Base-by-base conservation (phyloP, 2,113 vertebrate genomes). In the Xiphophorus maculatus region DNA sequence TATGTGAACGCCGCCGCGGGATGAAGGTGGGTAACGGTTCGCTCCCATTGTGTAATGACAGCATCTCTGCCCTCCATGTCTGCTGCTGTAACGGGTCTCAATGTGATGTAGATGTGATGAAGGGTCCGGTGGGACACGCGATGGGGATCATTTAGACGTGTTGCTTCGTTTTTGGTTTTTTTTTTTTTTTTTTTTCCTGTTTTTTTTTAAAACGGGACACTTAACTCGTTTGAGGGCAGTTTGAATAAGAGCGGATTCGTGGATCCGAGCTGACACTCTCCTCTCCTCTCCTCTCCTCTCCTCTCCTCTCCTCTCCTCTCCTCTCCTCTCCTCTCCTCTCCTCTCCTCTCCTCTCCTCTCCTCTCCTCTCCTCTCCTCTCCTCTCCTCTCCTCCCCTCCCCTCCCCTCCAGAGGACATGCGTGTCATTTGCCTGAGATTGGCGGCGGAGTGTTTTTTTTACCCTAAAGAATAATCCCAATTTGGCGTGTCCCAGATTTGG, bases 1-100 rank as follows among this genome's bases (percentile, higher is more conserved):
- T 85, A 40, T 75, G 81, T 35, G 77, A 71, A 63, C 82, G 6
- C 76, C 14, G 76, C 87, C 75, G 66, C 28, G 82, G 62, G 85
- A 87, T 88, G 83, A 87, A 91, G 92, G 91, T 92, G 78, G 72
- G 91, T 89, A 74, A 73, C 77, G 32, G 81, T 29, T 75, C 12
- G 74, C 12, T 75, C 28, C 60, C 42, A 60, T 82, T 80, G 84
- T 82, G 75, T 68, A 5, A 29, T 19, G 13, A 14, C 87, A 58
- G 78, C 77, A 82, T 76, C 76, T 63, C 54, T 67, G 80, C 74
- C 73, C 77, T 79, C 58, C 71, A 73, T 77, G 74, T 44, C 71
- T 51, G 69, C 63, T 61, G 8, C 5, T 12, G 61, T 30, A 69
- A 27, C 71, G 0, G 22, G 9, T 8, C 51, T 58, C 1, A 2